Evolutionary conservation across 35 echinoderm and acorn worm species (phyloP).

Genomic region (Heliocidaris erythrogramma): DNA sequence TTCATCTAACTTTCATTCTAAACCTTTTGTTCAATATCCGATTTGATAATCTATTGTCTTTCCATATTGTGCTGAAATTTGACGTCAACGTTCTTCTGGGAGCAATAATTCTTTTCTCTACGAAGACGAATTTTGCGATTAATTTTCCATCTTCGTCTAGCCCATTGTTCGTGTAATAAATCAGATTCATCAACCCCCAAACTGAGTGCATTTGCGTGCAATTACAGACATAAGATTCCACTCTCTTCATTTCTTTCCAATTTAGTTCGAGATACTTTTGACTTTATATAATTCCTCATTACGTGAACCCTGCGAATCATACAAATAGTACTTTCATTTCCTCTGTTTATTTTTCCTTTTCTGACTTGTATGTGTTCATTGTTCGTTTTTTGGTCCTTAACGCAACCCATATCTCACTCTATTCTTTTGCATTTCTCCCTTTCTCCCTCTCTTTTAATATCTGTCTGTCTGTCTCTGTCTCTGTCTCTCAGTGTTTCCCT

Average conservation of each 20-base stretch:
- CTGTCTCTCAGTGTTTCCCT: not conserved
- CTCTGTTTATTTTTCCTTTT: not conserved
- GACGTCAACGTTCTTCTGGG: not conserved
- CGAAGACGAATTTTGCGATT: constrained; percentile 6
- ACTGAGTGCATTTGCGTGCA: constrained; percentile 7
- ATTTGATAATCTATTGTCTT: not conserved
- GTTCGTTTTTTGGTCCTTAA: not conserved
- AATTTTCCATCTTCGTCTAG: constrained; percentile 13
- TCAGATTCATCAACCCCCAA: constrained; percentile 21
- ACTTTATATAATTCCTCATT: not conserved
- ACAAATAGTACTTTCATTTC: not conserved
- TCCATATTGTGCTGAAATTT: not conserved
- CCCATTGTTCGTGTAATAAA: constrained; percentile 21
- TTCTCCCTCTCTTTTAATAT: not conserved
- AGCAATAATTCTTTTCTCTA: constrained; percentile 7
- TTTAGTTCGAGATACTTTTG: constrained; percentile 30
- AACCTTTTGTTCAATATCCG: not conserved
- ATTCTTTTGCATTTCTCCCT: not conserved
- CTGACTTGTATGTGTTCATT: not conserved
- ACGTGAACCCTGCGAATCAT: not conserved
- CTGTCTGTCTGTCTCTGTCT: not conserved
- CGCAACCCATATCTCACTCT: not conserved
- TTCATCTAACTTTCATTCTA: not conserved
- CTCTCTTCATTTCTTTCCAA: constrained; percentile 31
- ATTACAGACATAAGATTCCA: constrained; percentile 19